Evolutionary conservation across 2,113 vertebrate genomes (phyloP), one percentile per base, ranked within the genome.

Genomic region (Machaerirhynchus nigripectus): DNA sequence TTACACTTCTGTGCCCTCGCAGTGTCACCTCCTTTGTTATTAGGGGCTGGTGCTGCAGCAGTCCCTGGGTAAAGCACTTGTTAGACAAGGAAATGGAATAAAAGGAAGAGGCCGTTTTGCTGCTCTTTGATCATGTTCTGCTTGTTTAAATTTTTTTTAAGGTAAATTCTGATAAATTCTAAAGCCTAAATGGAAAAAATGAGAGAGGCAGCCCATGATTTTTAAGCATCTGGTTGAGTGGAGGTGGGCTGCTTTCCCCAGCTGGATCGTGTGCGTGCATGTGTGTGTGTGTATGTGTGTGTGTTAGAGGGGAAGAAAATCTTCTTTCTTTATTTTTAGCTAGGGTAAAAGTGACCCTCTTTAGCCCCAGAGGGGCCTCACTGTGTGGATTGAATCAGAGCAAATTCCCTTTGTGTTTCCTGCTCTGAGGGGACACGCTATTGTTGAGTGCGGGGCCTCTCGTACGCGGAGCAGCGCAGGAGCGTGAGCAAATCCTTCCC

Each of bases 341-440:
- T 95, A 89, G 90, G 89, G 93, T 96, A 94, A 95, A 96, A 97
- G 96, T 97, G 96, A 97, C 96, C 97, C 96, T 97, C 96, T 96
- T 97, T 94, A 96, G 98, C 97, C 97, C 97, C 93, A 95, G 93
- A 97, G 97, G 96, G 97, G 97, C 97, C 98, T 98, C 98, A 92
- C 96, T 92, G 96, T 96, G 97, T 96, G 96, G 97, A 97, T 90
- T 97, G 97, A 97, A 96, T 93, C 97, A 96, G 92, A 97, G 98
- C 96, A 97, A 97, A 97, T 97, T 97, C 96, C 96, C 96, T 98
- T 98, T 98, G 97, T 98, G 97, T 92, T 96, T 93, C 87, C 78
- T 90, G 94, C 96, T 98, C 97, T 76, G 83, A 96, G 96, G 98
- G 97, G 97, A 97, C 97, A 94, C 18, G 92, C 97, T 96, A 97